Base-by-base conservation (phyloP, 2,797 vertebrate genomes). In the Protosalanx chinensis region DNA sequence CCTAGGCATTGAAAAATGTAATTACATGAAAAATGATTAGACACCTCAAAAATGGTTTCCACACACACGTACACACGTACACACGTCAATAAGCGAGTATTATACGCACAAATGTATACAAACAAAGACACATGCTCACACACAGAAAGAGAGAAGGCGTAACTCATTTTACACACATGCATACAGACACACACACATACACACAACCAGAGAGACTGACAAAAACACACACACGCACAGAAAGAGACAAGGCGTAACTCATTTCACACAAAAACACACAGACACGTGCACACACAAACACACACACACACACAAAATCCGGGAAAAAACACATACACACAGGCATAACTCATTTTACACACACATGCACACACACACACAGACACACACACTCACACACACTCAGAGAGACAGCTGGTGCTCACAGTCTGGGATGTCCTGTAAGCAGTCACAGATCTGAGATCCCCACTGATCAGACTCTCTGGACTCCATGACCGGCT, bases 361-460 rank as follows among this genome's bases (percentile, higher is more conserved):
- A 32, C 37, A 41, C 7, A 41, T 7, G 1, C 35, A 37, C 35
- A 41, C 37, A 41, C 2, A 41, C 37, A 12, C 37, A 41, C 7
- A 41, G 8, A 41, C 8, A 64, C 35, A 64, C 1, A 56, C 29
- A 4, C 16, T 35, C 32, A 33, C 27, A 16, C 16, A 68, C n/a
- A 57, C 46, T 35, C 61, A 64, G 33, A 20, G 33, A 61, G 10
- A 33, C 61, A 33, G 13, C 30, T 6, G 30, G 15, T 30, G 65
- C 81, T 83, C 62, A 84, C 82, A 85, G 15, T 82, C 77, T 8
- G 70, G 3, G 29, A 78, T 29, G 30, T 85, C 56, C 0, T 85
- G 33, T 12, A 56, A 71, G 71, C 82, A 85, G 64, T 76, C 79
- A 61, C 79, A 85, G 49, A 84, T 62, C 5, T 65, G 59, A 0